Evolutionary conservation across 2,888 invertebrate species (phyloP), one percentile per base, ranked within the genome.

Genomic region (Hirtodrosophila histrioides): DNA sequence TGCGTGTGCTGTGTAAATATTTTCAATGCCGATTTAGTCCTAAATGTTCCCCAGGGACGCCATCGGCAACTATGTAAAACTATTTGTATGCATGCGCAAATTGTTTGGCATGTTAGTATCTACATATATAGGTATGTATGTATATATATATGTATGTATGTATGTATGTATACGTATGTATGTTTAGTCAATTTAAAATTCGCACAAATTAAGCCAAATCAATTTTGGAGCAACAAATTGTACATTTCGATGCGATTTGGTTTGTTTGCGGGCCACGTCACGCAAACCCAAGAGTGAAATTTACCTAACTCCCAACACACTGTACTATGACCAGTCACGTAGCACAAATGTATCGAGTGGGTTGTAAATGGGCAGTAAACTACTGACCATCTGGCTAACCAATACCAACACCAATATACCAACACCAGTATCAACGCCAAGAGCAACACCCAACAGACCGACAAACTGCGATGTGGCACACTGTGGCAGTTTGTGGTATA

Each of bases 301-400:
- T 65, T 61, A 49, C 63, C 54, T 57, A 41, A 43, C 54, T 44
- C 24, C 43, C 49, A 58, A 49, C 7, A 31, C 31, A 31, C 31
- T 17, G 17, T 17, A 31, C 31, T 75, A 72, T 78, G 82, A 82
- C 75, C 82, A 85, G 87, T 87, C 82, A 83, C 82, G 82, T 83
- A 87, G 75, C 82, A 71, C 82, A 82, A 83, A 83, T 83, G 86
- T 78, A 87, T 83, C 67, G 82, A 78, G 82, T 70, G 82, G 82
- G 88, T 62, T 82, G 87, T 46, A 66, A 69, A 73, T 76, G 70
- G 88, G 57, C 78, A 85, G 57, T 78, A 85, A 85, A 82, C 85
- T 86, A 77, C 74, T 71, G 81, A 69, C 80, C 86, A 79, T 54
- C 66, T 67, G 67, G 48, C 63, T 55, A 58, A 65, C 54, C 62